Evolutionary conservation across 2,113 vertebrate genomes (phyloP).

Genomic region (Eolophus roseicapilla): DNA sequence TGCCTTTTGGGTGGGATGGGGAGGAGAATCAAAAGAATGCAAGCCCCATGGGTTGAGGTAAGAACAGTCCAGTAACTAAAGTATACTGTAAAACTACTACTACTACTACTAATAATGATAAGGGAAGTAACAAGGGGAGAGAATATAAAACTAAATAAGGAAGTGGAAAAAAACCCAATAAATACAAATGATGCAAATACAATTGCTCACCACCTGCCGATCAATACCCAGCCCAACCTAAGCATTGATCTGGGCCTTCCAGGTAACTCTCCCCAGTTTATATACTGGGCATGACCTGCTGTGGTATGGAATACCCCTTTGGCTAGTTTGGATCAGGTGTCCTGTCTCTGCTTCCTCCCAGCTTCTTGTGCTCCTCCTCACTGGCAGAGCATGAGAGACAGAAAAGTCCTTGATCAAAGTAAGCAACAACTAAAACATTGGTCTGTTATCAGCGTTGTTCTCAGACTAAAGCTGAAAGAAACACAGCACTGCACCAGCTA

Average conservation of each 20-base stretch:
- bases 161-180: background rate
- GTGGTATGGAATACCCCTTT: background rate
- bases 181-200: background rate
- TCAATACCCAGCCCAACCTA: background rate
- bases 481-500: background rate
- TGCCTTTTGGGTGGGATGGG: background rate
- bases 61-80: background rate
- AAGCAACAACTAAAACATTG: background rate
- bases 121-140: background rate
- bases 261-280: background rate
- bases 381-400: background rate
- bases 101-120: background rate
- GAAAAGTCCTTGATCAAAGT: background rate
- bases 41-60: background rate
- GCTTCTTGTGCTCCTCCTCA: background rate
- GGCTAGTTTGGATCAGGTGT: background rate
- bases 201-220: background rate
- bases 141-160: background rate
- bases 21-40: background rate
- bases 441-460: background rate
- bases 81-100: background rate
- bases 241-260: background rate
- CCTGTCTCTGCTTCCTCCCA: background rate
- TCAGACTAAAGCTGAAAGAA: background rate
- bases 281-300: background rate